These are phyloP conservation scores for Argyrosomus japonicus DNA, from an alignment of 2,113 vertebrate species.

Conservation along the genomic window DNA sequence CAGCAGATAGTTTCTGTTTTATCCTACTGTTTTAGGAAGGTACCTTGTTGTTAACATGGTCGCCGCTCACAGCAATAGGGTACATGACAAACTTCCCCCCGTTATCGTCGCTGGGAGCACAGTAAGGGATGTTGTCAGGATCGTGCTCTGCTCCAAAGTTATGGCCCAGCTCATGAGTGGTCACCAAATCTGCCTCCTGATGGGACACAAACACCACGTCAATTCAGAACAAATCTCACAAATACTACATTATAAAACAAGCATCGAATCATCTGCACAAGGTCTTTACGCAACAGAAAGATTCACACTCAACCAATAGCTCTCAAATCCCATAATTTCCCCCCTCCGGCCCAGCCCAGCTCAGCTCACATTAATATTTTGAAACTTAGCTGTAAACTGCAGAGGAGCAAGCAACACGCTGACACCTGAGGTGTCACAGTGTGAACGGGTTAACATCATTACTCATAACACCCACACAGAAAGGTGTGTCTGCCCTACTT, in stretches of 20 bases:
- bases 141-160: conserved; percentile 99
- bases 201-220: background rate
- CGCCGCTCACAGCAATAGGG: conserved; percentile 98
- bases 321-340: background rate
- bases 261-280: background rate
- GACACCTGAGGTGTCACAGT: conserved; percentile 6
- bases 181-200: conserved; percentile 97
- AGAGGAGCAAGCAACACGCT: background rate
- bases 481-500: conserved; percentile 41
- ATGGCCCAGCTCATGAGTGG: conserved; percentile 97
- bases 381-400: background rate
- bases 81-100: conserved; percentile 99
- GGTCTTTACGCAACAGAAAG: background rate
- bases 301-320: background rate
- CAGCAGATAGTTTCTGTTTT: background rate
- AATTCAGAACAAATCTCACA: no score
- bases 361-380: background rate
- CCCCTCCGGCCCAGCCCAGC: background rate
- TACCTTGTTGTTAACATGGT: conserved; percentile 98
- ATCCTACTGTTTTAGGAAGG: background rate
- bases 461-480: conserved; percentile 46
- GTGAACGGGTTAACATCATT: background rate
- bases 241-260: background rate
- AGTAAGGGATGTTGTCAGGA: conserved; percentile 90
- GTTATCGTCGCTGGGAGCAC: conserved; percentile 94